Evolutionary conservation across 2,888 invertebrate genomes (phyloP), one percentile per base, ranked within the genome.

Genomic region (Ptychoptera albimana): DNA sequence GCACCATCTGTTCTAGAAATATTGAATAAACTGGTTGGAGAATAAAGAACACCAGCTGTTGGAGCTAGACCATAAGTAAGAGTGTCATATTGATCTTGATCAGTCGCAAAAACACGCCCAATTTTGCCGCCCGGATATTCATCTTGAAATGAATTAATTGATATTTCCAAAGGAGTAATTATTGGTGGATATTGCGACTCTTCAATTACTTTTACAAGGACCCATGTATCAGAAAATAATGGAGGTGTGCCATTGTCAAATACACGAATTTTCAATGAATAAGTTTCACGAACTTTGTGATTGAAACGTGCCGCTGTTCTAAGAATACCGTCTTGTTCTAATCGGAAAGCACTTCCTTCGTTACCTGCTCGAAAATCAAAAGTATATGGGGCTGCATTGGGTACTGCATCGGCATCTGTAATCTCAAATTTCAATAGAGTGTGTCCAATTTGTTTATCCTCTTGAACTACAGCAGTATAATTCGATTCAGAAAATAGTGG

Each of bases 231-330:
- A 0, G 92, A 84, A 59, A 75, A 88, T 1, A 92, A 68, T 0
- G 91, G 84, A 8, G 92, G 91, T 16, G 80, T 82, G 9, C 94
- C 94, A 60, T 89, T 89, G 64, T 97, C 96, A 59, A 88, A 93
- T 1, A 92, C 96, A 46, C 91, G 73, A 13, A 94, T 75, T 60
- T 82, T 82, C 39, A 96, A 68, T n/a, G 74, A 62, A 61, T 89
- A 93, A 36, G 74, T 75, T 53, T 87, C 83, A 53, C 80, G 77
- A 40, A 88, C 74, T 58, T 84, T 79, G 57, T 86, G 87, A 61
- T 86, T 87, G 59, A 94, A 84, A 52, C 79, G 78, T 1, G 82
- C 76, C 2, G 89, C 86, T 1, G 92, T 88, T 46, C 84, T 73
- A 41, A 96, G 65, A 11, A 79, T 77, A 0, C 91, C 88, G 58